A percentile compares a stretch with the other conserved stretches of the same genome.
phyloP scores from a whole-genome alignment of 2,888 invertebrate genomes.

The Ornithoptera priamus region DNA sequence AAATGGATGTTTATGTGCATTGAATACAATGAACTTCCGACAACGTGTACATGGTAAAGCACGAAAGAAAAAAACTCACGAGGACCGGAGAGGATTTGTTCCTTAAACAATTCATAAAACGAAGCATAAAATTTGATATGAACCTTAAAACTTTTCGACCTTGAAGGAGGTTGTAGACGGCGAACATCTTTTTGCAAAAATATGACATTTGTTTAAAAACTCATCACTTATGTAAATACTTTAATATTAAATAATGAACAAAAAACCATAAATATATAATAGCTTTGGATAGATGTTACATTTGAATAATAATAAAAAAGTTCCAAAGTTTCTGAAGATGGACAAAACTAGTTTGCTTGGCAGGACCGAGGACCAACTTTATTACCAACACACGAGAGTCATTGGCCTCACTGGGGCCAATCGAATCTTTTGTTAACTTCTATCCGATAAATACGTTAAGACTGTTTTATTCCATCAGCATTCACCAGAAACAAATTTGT shows the following conservation, averaged over 20 bases:
- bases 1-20: constrained; percentile 15
- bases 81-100: not conserved
- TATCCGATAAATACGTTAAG: constrained; percentile 8
- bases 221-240: no score
- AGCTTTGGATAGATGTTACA: no score
- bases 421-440: constrained; percentile 9
- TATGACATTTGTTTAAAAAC: no score
- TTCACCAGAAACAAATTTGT: constrained; percentile 11
- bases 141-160: no score
- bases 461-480: constrained; percentile 14
- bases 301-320: no score
- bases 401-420: constrained; percentile 5
- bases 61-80: not conserved
- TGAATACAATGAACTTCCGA: constrained; percentile 20
- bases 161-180: no score
- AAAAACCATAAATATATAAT: no score
- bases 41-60: constrained; percentile 14
- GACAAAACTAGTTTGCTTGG: constrained; percentile 2
- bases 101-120: not conserved
- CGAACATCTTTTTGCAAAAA: no score
- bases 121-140: not conserved
- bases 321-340: no score
- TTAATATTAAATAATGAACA: no score
- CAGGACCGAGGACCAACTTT: constrained; percentile 4
- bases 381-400: constrained; percentile 1